Percentiles rank a stretch among this genome's conserved stretches.
Conservation (phyloP, 1,140 invertebrate genomes). For the Chironomus striatipennis region DNA sequence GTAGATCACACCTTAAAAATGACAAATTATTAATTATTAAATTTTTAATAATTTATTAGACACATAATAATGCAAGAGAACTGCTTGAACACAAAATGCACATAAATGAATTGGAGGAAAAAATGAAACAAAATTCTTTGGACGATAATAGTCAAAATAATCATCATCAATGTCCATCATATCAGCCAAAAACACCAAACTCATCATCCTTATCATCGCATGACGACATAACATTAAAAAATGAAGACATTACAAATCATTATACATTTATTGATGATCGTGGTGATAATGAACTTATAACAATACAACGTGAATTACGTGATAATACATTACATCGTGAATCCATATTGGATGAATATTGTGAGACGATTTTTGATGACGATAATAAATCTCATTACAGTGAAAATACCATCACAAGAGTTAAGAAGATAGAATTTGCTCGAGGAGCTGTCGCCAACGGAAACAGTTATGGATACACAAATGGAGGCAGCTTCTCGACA, state of each 20-base stretch:
- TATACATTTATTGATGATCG: not conserved
- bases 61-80: constrained; percentile 2
- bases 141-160: constrained; percentile 32
- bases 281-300: constrained; percentile 23
- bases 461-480: constrained; percentile 31
- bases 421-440: constrained; percentile 28
- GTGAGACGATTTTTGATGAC: constrained; percentile 27
- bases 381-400: constrained; percentile 2
- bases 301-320: constrained; percentile 35
- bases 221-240: not conserved
- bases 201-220: constrained; percentile 11
- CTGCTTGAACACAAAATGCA: constrained; percentile 6
- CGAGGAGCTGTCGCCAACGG: constrained; percentile 29
- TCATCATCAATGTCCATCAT: constrained; percentile 26
- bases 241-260: not conserved
- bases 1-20: not conserved
- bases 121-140: constrained; percentile 22
- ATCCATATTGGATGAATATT: constrained; percentile 35
- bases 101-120: not conserved
- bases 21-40: no score
- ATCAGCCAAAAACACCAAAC: not conserved
- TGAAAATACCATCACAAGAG: not conserved
- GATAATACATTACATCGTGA: constrained; percentile 37
- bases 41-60: not conserved
- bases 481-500: constrained; percentile 32